Evolutionary conservation across 2,888 invertebrate species (phyloP).

Genomic region (Cotesia congregata): DNA sequence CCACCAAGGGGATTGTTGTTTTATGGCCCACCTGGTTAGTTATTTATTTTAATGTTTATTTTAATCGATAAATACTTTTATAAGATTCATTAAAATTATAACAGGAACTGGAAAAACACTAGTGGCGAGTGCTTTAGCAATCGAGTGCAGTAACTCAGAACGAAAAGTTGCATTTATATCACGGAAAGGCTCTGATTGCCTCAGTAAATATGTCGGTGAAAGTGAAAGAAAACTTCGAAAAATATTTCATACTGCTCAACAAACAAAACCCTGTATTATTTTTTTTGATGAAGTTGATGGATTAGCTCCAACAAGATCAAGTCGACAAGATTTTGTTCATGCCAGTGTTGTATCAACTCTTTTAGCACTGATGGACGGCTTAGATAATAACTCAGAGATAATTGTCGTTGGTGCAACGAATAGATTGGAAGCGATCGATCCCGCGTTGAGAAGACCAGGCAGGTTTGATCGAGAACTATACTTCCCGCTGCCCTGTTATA

Average conservation of each 20-base stretch:
- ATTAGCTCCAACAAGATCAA: conserved; percentile 88
- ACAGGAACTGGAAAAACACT: conserved; percentile 91
- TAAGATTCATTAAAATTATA: conserved; percentile 27
- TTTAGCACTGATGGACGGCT: conserved; percentile 90
- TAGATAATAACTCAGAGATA: conserved; percentile 86
- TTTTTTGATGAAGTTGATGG: conserved; percentile 96
- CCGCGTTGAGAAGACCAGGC: conserved; percentile 89
- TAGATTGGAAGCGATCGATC: conserved; percentile 90
- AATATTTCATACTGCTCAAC: conserved; percentile 88
- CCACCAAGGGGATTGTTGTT: conserved; percentile 91
- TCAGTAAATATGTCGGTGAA: conserved; percentile 96
- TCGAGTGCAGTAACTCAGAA: conserved; percentile 84
- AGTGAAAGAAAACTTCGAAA: conserved; percentile 89
- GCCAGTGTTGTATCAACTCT: conserved; percentile 91
- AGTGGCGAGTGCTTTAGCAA: conserved; percentile 88
- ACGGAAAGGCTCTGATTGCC: conserved; percentile 91
- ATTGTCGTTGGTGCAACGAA: conserved; percentile 94
- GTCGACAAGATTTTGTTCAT: conserved; percentile 92
- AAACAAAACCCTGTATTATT: conserved; percentile 89
- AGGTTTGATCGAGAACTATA: conserved; percentile 90
- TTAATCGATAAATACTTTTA: not conserved
- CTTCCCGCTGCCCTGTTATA: conserved; percentile 83
- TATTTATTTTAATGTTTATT: conserved; percentile 46
- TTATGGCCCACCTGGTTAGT: conserved; percentile 90
- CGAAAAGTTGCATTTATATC: conserved; percentile 90